Percentiles rank a stretch among this genome's conserved stretches.
These are phyloP conservation scores for Myotis vivesi DNA, from an alignment of 2,797 vertebrate genomes.

Conservation along the genomic window DNA sequence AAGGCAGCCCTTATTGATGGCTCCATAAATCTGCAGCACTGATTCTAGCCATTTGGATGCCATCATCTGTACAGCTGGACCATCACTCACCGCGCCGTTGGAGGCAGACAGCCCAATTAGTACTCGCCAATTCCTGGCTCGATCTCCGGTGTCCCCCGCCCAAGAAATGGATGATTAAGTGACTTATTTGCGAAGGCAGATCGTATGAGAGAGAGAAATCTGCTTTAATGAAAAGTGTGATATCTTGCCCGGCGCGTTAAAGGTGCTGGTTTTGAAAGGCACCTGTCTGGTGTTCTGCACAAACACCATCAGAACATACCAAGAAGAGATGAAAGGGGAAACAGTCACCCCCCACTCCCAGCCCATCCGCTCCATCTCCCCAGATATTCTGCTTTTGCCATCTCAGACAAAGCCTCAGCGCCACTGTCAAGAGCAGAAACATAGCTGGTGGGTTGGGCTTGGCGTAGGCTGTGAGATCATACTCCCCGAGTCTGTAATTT, in stretches of 20 bases:
- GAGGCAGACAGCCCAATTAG: conserved; percentile 54
- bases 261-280: not conserved
- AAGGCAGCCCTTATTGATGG: not conserved
- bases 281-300: not conserved
- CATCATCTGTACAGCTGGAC: conserved; percentile 23
- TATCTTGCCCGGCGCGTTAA: not conserved
- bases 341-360: rapidly evolving
- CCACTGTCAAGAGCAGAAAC: not conserved
- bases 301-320: not conserved
- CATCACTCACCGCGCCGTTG: not conserved
- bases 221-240: not conserved
- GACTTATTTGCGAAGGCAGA: conserved; percentile 15
- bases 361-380: rapidly evolving
- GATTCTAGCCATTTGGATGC: not conserved
- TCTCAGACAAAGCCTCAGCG: not conserved
- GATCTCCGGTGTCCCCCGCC: not conserved
- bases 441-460: not conserved
- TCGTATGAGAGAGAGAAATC: not conserved
- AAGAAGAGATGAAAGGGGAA: not conserved
- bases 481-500: not conserved
- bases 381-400: not conserved
- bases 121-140: not conserved
- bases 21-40: not conserved
- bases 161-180: conserved; percentile 57
- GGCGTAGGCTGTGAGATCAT: not conserved